Percentiles rank a stretch among this genome's conserved stretches.
Conservation (phyloP, 2,888 invertebrate species). For the Tetragnatha montana region DNA sequence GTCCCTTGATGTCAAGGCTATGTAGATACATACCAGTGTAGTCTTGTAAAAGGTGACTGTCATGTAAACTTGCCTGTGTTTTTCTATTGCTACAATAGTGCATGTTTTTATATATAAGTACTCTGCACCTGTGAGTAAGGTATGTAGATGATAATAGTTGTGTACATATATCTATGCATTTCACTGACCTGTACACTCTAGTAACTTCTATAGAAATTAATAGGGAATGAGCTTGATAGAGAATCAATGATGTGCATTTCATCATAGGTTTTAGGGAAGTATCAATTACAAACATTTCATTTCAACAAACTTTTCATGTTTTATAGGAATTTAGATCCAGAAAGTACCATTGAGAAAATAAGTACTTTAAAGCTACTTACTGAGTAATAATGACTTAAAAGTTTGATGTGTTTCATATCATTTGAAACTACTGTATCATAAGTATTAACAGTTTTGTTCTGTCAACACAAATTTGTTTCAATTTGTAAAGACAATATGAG, state of each 20-base stretch:
- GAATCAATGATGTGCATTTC: neutral
- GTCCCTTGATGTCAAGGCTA: constrained; percentile 36
- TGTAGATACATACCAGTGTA: constrained; percentile 22
- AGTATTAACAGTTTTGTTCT: too few species aligned
- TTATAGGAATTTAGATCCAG: too few species aligned
- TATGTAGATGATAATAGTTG: constrained; percentile 51
- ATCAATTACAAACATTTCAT: too few species aligned
- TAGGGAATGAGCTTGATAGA: constrained; percentile 66
- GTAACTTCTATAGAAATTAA: constrained; percentile 11
- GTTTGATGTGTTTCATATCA: too few species aligned
- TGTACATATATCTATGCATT: constrained; percentile 18
- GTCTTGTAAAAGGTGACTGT: constrained; percentile 35
- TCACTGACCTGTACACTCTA: constrained; percentile 36
- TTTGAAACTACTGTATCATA: too few species aligned
- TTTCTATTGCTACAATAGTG: constrained; percentile 64
- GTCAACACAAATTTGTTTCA: too few species aligned
- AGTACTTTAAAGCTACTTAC: too few species aligned
- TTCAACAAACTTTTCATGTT: too few species aligned
- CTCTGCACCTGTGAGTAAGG: constrained; percentile 53
- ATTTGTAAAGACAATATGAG: too few species aligned
- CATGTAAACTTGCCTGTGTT: constrained; percentile 39
- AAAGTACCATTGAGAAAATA: too few species aligned
- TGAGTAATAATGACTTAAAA: too few species aligned
- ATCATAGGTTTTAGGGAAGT: too few species aligned
- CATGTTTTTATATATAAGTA: constrained; percentile 59